Base-by-base conservation (phyloP, 2,113 vertebrate genomes). In the Stomatorhinus ivindoensis region DNA sequence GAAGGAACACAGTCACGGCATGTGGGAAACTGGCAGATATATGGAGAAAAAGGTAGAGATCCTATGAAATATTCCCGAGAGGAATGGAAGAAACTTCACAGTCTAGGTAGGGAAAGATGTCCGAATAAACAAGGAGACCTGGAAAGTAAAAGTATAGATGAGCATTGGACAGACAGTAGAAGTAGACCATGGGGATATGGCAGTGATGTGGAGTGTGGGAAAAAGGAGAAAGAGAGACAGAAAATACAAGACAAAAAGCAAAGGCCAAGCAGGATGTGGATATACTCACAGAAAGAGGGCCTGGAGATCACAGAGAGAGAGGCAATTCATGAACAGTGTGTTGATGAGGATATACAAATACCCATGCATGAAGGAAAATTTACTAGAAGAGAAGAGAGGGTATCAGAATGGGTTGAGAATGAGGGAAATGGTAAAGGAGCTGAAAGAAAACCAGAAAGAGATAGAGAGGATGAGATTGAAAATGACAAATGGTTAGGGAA, bases 191-290 rank as follows among this genome's bases (percentile, higher is more conserved):
- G 73, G 50, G 86, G 58, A 55, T 6, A 24, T 42, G 91, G 93
- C 42, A 89, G 48, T 46, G 90, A 91, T 0, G 58, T 51, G 84
- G 88, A 88, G 47, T 19, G 48, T 89, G 65, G 82, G 88, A 89
- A 27, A 47, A 87, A 87, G 15, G 50, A 87, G 80, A 17, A 27
- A 4, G 42, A 51, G 80, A 13, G 86, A 3, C 39, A 88, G 44
- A 61, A 8, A 44, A 46, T 9, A 76, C 82, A 90, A 91, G 88
- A 90, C 85, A 44, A 39, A 50, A 85, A 10, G 42, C 80, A 21
- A 4, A 89, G 35, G 44, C 90, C 82, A 76, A 93, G 90, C 53
- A 94, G 91, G 93, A 94, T 94, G 95, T 96, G 96, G 95, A 94
- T 95, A 92, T 92, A 95, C 84, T 95, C 95, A 69, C 92, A 91